Conservation (phyloP, 2,797 vertebrate genomes). For the Chrosomus eos region DNA sequence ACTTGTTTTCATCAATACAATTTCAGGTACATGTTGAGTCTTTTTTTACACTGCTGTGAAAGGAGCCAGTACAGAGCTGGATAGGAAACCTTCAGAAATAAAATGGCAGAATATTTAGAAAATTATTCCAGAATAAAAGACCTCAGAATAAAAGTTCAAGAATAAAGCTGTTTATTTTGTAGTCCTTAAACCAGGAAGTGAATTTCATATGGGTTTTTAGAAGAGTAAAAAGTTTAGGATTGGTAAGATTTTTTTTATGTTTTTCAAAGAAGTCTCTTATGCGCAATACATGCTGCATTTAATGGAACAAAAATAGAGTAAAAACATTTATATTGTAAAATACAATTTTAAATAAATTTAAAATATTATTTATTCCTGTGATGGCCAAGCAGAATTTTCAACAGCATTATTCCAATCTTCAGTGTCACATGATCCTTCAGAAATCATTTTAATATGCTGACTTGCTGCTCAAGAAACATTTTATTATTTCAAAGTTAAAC, state of each 20-base stretch:
- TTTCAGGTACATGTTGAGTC: constrained; percentile 33
- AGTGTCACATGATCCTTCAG: neutral
- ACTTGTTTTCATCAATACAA: constrained; percentile 31
- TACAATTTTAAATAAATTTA: neutral
- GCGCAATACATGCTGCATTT: neutral
- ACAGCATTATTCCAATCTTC: neutral
- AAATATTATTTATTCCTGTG: neutral
- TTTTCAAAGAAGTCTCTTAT: neutral
- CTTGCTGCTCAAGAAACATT: neutral
- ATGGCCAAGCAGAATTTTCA: neutral
- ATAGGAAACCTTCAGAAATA: constrained; percentile 24
- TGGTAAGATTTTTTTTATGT: neutral
- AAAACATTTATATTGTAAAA: neutral
- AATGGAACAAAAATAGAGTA: neutral
- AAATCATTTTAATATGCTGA: neutral
- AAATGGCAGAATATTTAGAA: constrained; percentile 32
- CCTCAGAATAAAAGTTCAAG: neutral
- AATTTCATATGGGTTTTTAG: neutral
- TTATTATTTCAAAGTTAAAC: neutral
- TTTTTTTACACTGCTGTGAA: constrained; percentile 34
- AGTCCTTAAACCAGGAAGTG: neutral
- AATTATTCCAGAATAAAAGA: constrained; percentile 39
- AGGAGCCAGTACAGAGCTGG: neutral
- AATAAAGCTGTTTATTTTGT: neutral
- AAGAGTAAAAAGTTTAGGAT: neutral